A percentile compares a stretch with the other conserved stretches of the same genome.
Evolutionary conservation across 2,888 invertebrate genomes (phyloP).

Genomic region (Drosophila trichaetosa): DNA sequence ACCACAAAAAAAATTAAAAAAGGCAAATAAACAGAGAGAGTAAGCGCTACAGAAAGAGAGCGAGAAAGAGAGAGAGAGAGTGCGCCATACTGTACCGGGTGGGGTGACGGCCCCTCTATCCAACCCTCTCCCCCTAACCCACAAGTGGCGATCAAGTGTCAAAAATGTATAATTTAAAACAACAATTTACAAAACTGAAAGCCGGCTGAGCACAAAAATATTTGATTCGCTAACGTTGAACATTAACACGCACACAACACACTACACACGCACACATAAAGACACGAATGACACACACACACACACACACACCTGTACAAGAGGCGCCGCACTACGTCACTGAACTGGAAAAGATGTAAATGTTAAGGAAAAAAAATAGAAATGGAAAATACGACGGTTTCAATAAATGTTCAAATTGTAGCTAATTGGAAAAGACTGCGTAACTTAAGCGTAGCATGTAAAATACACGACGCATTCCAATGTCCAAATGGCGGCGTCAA

Average conservation of each 20-base stretch:
- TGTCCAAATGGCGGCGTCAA: constrained; percentile 66
- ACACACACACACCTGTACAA: constrained; percentile 51
- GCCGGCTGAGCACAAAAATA: constrained; percentile 37
- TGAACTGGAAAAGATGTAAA: constrained; percentile 46
- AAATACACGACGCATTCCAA: constrained; percentile 63
- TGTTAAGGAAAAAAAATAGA: constrained; percentile 23
- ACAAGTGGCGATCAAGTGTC: constrained; percentile 39
- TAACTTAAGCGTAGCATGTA: constrained; percentile 51
- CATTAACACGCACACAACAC: constrained; percentile 29
- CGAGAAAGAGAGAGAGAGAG: constrained; percentile 44
- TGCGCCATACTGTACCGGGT: constrained; percentile 62
- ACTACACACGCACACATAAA: constrained; percentile 28
- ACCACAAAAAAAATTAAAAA: constrained; percentile 48
- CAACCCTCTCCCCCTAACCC: neutral
- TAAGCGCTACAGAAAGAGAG: constrained; percentile 38
- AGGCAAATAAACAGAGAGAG: constrained; percentile 74
- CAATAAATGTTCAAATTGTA: constrained; percentile 47
- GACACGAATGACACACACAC: constrained; percentile 21
- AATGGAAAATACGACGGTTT: constrained; percentile 11
- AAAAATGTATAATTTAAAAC: constrained; percentile 47
- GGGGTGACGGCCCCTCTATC: constrained; percentile 43
- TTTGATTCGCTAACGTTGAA: constrained; percentile 22
- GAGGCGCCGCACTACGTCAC: constrained; percentile 56
- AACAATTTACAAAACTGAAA: constrained; percentile 25
- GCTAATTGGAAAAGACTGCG: constrained; percentile 47